Base-by-base conservation (phyloP, 2,113 vertebrate species). In the Peromyscus maniculatus region DNA sequence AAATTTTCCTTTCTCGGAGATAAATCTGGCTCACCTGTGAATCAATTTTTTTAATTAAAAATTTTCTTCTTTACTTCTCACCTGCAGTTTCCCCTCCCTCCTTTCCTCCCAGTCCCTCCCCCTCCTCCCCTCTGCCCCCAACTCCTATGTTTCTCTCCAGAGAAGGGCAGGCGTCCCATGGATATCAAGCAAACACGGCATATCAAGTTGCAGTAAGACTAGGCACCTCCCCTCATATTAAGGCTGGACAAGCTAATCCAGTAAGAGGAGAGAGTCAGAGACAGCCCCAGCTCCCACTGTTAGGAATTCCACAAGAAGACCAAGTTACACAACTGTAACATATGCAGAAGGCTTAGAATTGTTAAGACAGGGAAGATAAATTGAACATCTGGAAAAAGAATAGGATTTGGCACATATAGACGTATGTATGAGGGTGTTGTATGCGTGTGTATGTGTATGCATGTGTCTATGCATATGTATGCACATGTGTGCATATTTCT, bases 1-100 rank as follows among this genome's bases (percentile, higher is more conserved):
- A 88, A 31, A 22, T 96, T 96, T 77, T 80, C 66, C 87, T 91
- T 75, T 69, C 80, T 87, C 13, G n/a, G 67, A 77, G 22, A 49
- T 19, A 57, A 89, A 21, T 79, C 15, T 86, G 46, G 11, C 62
- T 96, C 22, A 26, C 69, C 64, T 90, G 55, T 55, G 84, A 94
- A 57, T 88, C 26, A 31, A 55, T 89, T 93, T 89, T 84, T 87
- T 84, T 74, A 74, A n/a, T 74, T 74, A 74, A 8, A 72, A 19
- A 19, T 39, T n/a, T 21, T 66, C 39, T 22, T 39, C 36, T 72
- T 72, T 9, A 72, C 71, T 39, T n/a, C 36, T 21, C 11, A 17
- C 39, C 71, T 39, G 21, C 39, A 21, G 8, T 21, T 39, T 72
- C 21, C 71, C 64, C n/a, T 39, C 71, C 19, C 71, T 74, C 71